These are phyloP conservation scores for Limnephilus auricula DNA, from an alignment of 2,888 invertebrate genomes.

Conservation along the genomic window DNA sequence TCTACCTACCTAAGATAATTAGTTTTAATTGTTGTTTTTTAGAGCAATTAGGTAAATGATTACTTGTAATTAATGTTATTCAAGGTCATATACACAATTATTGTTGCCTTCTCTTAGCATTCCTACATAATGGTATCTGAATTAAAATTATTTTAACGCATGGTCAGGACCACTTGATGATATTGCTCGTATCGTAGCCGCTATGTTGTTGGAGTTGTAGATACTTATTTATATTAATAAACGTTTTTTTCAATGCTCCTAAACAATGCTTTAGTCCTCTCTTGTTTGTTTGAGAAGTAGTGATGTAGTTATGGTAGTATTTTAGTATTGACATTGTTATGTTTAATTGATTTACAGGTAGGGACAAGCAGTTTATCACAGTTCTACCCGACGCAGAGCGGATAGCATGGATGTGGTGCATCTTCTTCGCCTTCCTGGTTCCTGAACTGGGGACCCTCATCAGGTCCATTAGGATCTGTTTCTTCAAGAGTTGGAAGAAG, in stretches of 20 bases:
- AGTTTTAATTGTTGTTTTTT: neutral
- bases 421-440: conserved; percentile 90
- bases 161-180: neutral
- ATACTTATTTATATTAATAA: too few species aligned
- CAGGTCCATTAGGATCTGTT: conserved; percentile 90
- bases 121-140: neutral
- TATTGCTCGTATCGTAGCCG: neutral
- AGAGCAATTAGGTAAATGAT: too few species aligned
- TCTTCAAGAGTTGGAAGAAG: conserved; percentile 91
- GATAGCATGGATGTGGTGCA: conserved; percentile 95
- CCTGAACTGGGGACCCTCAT: conserved; percentile 94
- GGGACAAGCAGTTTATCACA: conserved; percentile 91
- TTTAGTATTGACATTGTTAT: neutral
- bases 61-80: neutral
- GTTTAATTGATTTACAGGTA: conserved; percentile 77
- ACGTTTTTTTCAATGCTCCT: too few species aligned
- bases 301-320: neutral
- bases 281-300: too few species aligned
- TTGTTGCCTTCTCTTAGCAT: neutral
- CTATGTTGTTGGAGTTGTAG: too few species aligned
- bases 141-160: neutral
- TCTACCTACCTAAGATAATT: too few species aligned
- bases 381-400: conserved; percentile 90
- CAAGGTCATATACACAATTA: neutral
- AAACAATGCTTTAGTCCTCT: too few species aligned